Conservation (phyloP, 1,140 invertebrate genomes). For the Caenorhabditis remanei region DNA sequence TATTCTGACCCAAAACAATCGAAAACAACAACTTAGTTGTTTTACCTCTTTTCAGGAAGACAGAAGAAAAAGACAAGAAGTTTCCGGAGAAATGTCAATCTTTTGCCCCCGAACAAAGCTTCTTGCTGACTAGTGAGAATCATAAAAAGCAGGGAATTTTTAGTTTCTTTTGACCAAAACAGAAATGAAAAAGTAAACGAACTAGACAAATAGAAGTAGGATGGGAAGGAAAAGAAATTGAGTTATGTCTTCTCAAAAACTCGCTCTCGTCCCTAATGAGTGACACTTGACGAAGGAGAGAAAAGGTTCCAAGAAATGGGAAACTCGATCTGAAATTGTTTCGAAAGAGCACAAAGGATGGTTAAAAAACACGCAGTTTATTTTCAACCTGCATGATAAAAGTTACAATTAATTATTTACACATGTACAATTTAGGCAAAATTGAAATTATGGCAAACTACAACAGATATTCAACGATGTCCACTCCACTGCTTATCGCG, state of each 20-base stretch:
- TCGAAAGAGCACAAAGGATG: not conserved
- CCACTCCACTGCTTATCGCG: slow-evolving; percentile 17
- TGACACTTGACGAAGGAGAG: slow-evolving; percentile 29
- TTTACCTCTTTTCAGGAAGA: not conserved
- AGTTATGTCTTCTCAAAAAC: slow-evolving; percentile 45
- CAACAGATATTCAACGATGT: not conserved
- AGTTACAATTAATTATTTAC: not conserved
- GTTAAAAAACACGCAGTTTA: slow-evolving; percentile 6
- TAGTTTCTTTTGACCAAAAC: not conserved
- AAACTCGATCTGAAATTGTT: not conserved
- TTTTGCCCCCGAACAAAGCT: not conserved
- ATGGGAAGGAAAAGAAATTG: slow-evolving; percentile 28
- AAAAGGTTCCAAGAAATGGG: slow-evolving; percentile 16
- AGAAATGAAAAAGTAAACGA: slow-evolving; percentile 9
- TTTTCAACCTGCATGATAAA: not conserved
- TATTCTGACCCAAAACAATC: not conserved
- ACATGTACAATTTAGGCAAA: slow-evolving; percentile 22
- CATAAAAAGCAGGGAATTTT: not conserved
- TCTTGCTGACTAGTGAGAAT: not conserved
- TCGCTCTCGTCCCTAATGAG: slow-evolving; percentile 23
- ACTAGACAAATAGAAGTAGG: not conserved
- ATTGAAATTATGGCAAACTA: too few species aligned
- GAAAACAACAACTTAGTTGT: slow-evolving; percentile 9
- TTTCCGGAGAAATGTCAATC: slow-evolving; percentile 32
- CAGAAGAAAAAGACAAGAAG: not conserved